Conservation (phyloP, 2,113 vertebrate species). For the Holacanthus passer region DNA sequence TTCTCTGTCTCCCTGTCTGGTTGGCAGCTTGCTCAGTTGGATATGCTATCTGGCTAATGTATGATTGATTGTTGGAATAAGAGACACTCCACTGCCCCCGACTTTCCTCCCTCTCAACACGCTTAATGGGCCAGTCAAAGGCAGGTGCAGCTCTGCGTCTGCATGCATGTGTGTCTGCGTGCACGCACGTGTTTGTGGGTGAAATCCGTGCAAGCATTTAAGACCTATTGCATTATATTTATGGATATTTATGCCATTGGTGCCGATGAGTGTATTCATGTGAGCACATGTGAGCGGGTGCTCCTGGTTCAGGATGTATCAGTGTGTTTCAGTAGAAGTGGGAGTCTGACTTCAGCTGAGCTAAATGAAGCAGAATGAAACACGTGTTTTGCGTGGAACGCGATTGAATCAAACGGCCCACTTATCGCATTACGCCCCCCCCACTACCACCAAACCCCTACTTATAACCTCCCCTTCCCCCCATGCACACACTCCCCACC, state of each 20-base stretch:
- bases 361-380: conserved; percentile 70
- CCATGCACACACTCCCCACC: background rate
- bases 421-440: conserved; percentile 69
- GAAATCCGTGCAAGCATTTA: conserved; percentile 41
- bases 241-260: conserved; percentile 54
- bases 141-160: conserved; percentile 53
- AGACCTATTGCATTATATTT: conserved; percentile 41
- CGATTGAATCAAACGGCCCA: conserved; percentile 69
- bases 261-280: conserved; percentile 29
- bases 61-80: conserved; percentile 79
- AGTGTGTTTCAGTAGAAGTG: conserved; percentile 15
- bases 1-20: conserved; percentile 34
- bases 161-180: background rate
- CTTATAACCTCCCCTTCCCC: conserved; percentile 7
- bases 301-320: conserved; percentile 25
- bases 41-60: conserved; percentile 76
- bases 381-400: conserved; percentile 63
- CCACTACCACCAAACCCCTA: background rate
- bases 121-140: conserved; percentile 74
- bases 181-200: background rate
- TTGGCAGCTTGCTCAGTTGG: conserved; percentile 67
- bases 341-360: conserved; percentile 45
- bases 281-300: conserved; percentile 27
- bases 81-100: conserved; percentile 72
- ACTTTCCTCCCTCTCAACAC: conserved; percentile 68